Evolutionary conservation across 1,140 invertebrate species (phyloP).

Genomic region (Nymphalis io): DNA sequence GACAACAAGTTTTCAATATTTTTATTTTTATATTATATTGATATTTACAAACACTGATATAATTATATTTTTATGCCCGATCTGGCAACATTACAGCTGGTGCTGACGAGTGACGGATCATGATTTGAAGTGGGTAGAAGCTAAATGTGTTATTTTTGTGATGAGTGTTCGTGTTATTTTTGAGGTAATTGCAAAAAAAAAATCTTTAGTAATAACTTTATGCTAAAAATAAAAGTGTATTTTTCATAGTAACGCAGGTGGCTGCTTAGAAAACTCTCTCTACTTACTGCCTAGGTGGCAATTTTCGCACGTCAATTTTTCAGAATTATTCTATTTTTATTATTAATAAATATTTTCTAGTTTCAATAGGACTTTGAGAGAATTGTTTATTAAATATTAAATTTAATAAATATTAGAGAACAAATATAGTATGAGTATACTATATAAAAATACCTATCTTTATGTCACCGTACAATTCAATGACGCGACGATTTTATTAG

Average conservation of each 20-base stretch:
- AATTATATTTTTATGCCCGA: not conserved
- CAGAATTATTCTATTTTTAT: slow-evolving; percentile 44
- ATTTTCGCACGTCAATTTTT: slow-evolving; percentile 66
- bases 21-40: too few species aligned
- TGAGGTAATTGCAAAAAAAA: slow-evolving; percentile 65
- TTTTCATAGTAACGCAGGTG: not conserved
- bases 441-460: slow-evolving; percentile 24
- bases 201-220: slow-evolving; percentile 10
- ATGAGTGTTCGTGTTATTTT: slow-evolving; percentile 75
- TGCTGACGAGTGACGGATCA: slow-evolving; percentile 78
- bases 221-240: slow-evolving; percentile 3
- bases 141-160: slow-evolving; percentile 78
- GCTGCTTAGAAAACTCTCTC: slow-evolving; percentile 31
- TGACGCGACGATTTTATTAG: slow-evolving; percentile 36
- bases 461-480: slow-evolving; percentile 35
- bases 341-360: not conserved
- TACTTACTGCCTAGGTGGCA: slow-evolving; percentile 71
- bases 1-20: too few species aligned
- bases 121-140: slow-evolving; percentile 76
- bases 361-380: not conserved
- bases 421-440: not conserved
- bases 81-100: slow-evolving; percentile 43
- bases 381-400: not conserved
- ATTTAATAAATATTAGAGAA: not conserved
- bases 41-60: too few species aligned